Evolutionary conservation across 2,888 invertebrate species (phyloP), one percentile per base, ranked within the genome.

Genomic region (Lasioglossum morio): DNA sequence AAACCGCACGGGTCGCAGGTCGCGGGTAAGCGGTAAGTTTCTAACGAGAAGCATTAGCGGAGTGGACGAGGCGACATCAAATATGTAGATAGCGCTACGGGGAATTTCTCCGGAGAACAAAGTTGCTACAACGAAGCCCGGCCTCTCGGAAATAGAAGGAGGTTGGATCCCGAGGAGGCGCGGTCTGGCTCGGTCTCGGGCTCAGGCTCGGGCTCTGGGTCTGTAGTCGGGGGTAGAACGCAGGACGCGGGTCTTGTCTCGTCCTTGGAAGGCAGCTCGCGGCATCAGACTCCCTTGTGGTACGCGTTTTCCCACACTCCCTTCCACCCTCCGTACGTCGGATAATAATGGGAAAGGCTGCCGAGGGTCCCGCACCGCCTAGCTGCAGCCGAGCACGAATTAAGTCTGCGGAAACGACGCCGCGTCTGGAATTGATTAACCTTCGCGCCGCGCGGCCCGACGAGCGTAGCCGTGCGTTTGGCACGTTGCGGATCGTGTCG

Each of bases 51-150:
- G 90, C 92, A 93, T 93, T 92, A 93, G 92, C 88, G 88, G 89
- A 93, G 92, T 92, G 92, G 93, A 93, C 92, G 93, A 92, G 93
- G 92, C 89, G 92, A 91, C 92, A 93, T 93, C 92, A 93, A 93
- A 93, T 93, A 93, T 93, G 93, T 93, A 93, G 93, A 93, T 92
- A 91, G 92, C 88, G 92, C 92, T 93, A 92, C 90, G 89, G 93
- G 93, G 93, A 92, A 93, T 93, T 93, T 93, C 92, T 87, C 88
- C 88, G 89, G 89, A 91, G 93, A 93, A 93, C 92, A 92, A 93
- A 93, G 92, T 93, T 93, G 89, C 87, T 75, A 89, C 89, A 86
- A 89, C 86, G 88, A 88, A 88, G 89, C 85, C 81, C 80, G 84
- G 74, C 87, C 86, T 73, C 84, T 70, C 84, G 82, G 86, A 82